These are phyloP conservation scores for Papilio elwesi DNA, from an alignment of 2,888 invertebrate species.

Conservation along the genomic window DNA sequence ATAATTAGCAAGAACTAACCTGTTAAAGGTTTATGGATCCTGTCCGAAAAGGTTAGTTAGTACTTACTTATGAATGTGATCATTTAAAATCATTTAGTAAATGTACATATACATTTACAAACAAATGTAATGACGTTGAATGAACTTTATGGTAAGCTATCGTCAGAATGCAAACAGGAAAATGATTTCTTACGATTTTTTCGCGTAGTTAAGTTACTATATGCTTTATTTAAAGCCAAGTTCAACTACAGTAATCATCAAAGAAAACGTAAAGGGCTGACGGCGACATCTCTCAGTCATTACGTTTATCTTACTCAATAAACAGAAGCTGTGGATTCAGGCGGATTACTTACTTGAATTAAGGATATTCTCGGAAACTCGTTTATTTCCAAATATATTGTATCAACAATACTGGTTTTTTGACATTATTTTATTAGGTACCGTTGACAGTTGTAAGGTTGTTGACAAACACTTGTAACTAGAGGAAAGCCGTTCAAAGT, in stretches of 20 bases:
- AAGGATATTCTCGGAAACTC: constrained; percentile 15
- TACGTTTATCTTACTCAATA: constrained; percentile 19
- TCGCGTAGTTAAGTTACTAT: neutral
- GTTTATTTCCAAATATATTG: constrained; percentile 13
- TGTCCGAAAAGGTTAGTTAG: no score
- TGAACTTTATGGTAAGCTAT: no score
- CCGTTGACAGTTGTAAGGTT: no score
- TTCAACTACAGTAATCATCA: neutral
- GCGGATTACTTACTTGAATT: constrained; percentile 14
- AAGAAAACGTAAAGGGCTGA: neutral
- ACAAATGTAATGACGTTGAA: no score
- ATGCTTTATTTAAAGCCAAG: neutral
- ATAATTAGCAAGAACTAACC: no score
- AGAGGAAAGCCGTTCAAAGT: neutral
- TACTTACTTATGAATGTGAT: no score
- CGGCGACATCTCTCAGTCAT: neutral
- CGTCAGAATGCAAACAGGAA: no score
- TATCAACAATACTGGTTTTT: neutral
- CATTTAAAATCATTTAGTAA: no score
- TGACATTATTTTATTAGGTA: neutral
- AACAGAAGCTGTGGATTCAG: neutral
- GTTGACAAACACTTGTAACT: no score
- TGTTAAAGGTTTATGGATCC: no score
- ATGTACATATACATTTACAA: no score
- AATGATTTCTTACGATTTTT: neutral